These are phyloP conservation scores for Drosophila sulfurigaster DNA, from an alignment of 1,140 invertebrate species.

Conservation along the genomic window DNA sequence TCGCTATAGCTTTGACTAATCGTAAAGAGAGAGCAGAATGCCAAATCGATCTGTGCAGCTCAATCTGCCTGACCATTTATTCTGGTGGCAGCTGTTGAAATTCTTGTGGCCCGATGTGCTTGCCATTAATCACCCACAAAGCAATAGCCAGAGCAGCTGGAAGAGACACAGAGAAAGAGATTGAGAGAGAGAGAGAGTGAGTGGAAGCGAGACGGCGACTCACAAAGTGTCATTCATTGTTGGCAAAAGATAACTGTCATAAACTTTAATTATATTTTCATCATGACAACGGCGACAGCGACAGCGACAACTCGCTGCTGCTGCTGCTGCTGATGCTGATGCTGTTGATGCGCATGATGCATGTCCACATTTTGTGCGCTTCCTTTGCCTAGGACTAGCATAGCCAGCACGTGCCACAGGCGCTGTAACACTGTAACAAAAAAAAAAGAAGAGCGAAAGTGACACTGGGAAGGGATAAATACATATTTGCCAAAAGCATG, in stretches of 20 bases:
- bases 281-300: slow-evolving; percentile 53
- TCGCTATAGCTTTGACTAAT: not conserved
- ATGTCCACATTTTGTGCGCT: slow-evolving; percentile 36
- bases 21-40: not conserved
- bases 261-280: slow-evolving; percentile 84
- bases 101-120: slow-evolving; percentile 24
- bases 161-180: not conserved
- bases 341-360: slow-evolving; percentile 39
- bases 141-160: not conserved
- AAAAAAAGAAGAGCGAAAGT: slow-evolving; percentile 24
- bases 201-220: not conserved
- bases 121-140: slow-evolving; percentile 66
- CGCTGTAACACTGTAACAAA: slow-evolving; percentile 1
- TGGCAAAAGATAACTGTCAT: slow-evolving; percentile 76
- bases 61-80: slow-evolving; percentile 44
- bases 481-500: slow-evolving; percentile 27
- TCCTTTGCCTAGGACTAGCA: slow-evolving; percentile 28
- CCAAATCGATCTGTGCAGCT: slow-evolving; percentile 30
- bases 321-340: slow-evolving; percentile 17
- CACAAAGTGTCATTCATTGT: slow-evolving; percentile 66
- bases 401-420: slow-evolving; percentile 63
- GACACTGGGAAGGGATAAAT: slow-evolving; percentile 23
- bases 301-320: slow-evolving; percentile 21
- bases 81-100: slow-evolving; percentile 27
- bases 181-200: no score